Base-by-base conservation (phyloP, 2,113 vertebrate genomes). In the Dicerorhinus sumatrensis region DNA sequence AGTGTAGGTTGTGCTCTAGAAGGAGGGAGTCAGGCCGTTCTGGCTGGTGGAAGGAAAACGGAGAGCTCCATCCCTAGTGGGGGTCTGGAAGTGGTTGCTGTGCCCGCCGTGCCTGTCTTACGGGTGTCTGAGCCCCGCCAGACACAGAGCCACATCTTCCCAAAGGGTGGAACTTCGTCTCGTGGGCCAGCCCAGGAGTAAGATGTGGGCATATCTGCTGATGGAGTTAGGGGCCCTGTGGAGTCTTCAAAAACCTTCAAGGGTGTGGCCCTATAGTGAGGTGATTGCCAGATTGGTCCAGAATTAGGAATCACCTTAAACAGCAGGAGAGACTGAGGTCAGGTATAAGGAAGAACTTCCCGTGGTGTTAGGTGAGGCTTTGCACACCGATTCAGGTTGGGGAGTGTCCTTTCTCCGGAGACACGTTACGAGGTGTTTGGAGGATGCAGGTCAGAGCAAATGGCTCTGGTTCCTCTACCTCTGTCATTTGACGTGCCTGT, bases 31-130 rank as follows among this genome's bases (percentile, higher is more conserved):
- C 23, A 63, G 17, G 4, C 39, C 10, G 27, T 13, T 33, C 20
- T 4, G 20, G 39, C 42, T 10, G 33, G 33, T 6, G 20, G 76
- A 8, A 3, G 3, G 33, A 54, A 21, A 13, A 18, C 36, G 67
- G 33, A 20, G 4, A 12, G 12, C 14, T 56, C 17, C 18, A 4
- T 62, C 36, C 12, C 14, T 17, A 1, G 39, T 5, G 27, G 31
- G 16, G 4, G 18, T 67, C 36, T 6, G 0, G 21, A 51, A 0
- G 9, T 13, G 8, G 20, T 8, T 0, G 10, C 23, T 4, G 33
- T 20, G 4, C 5, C 75, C 0, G 0, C 46, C 8, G 0, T 8
- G 46, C 51, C 33, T 20, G 3, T 3, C 14, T 23, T 16, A 20
- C 17, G 23, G 33, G 33, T 11, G 0, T 5, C 39, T 0, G 4